These are phyloP conservation scores for Gavia stellata DNA, from an alignment of 2,113 vertebrate genomes.

Conservation along the genomic window DNA sequence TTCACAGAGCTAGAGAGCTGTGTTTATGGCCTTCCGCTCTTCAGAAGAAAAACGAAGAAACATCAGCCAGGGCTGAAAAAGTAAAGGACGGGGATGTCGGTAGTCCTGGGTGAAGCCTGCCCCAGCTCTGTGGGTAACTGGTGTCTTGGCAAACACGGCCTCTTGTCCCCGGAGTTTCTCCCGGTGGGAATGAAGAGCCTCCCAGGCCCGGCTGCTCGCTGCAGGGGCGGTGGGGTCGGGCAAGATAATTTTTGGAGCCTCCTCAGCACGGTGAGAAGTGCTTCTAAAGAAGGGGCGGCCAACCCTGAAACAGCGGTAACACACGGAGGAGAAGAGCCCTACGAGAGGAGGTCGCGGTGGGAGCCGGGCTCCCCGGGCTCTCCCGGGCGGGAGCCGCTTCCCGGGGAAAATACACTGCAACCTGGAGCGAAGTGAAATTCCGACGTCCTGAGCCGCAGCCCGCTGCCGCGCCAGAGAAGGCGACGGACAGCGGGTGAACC, in stretches of 20 bases:
- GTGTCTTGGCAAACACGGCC: neutral
- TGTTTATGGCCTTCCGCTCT: neutral
- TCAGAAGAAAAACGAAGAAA: neutral
- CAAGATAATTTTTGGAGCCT: neutral
- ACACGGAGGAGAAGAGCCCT: neutral
- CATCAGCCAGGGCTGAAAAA: neutral
- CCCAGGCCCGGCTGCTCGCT: accelerated
- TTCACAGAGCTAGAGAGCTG: neutral
- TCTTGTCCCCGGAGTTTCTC: neutral
- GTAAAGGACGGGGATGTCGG: neutral
- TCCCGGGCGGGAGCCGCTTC: accelerated
- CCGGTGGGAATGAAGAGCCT: neutral
- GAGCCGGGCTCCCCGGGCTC: neutral
- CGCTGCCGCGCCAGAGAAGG: neutral
- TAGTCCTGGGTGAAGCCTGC: neutral
- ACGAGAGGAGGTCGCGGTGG: accelerated
- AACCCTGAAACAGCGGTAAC: neutral
- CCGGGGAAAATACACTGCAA: accelerated
- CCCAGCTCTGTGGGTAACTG: neutral
- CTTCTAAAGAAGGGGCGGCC: neutral
- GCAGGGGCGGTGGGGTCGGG: neutral
- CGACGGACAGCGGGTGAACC: too few species aligned
- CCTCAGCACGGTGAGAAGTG: neutral
- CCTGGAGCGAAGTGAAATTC: accelerated
- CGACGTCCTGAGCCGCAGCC: neutral